phyloP scores from a whole-genome alignment of 2,888 invertebrate genomes.

The Phytoseiulus persimilis region DNA sequence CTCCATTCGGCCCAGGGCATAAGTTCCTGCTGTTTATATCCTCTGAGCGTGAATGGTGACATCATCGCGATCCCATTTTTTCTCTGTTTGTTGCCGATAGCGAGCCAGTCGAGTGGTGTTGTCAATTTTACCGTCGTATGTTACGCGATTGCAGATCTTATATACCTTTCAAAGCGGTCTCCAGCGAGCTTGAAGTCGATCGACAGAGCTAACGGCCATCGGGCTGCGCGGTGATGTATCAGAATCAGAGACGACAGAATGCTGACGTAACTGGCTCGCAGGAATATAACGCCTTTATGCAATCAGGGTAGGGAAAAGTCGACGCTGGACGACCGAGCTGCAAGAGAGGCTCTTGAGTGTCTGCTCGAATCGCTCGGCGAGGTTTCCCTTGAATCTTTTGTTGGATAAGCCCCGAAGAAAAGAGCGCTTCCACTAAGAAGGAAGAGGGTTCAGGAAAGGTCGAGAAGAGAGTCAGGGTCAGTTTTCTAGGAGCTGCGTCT shows the following conservation, averaged over 20 bases:
- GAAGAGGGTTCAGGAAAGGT: not conserved
- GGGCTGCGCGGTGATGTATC: not conserved
- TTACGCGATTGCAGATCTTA: too few relatives aligned
- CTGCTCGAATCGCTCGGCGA: not conserved
- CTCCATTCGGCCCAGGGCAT: too few relatives aligned
- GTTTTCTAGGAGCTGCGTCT: not conserved
- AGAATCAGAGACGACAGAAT: not conserved
- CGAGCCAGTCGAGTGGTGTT: too few relatives aligned
- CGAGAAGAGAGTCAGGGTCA: not conserved
- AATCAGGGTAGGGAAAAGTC: not conserved
- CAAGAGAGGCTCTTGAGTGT: not conserved
- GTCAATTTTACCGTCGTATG: too few relatives aligned
- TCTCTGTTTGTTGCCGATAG: too few relatives aligned
- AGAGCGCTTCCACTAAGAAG: not conserved
- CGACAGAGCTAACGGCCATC: not conserved
- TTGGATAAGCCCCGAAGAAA: not conserved
- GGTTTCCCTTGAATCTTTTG: not conserved
- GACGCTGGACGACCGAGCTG: not conserved
- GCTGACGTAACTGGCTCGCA: not conserved
- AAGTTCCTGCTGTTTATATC: too few relatives aligned
- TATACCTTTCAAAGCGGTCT: too few relatives aligned
- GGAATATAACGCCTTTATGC: not conserved
- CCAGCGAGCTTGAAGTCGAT: too few relatives aligned
- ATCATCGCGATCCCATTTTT: too few relatives aligned
- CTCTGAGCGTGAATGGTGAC: too few relatives aligned